These are phyloP conservation scores for Elaphurus davidianus DNA, from an alignment of 2,113 vertebrate genomes.

Conservation along the genomic window DNA sequence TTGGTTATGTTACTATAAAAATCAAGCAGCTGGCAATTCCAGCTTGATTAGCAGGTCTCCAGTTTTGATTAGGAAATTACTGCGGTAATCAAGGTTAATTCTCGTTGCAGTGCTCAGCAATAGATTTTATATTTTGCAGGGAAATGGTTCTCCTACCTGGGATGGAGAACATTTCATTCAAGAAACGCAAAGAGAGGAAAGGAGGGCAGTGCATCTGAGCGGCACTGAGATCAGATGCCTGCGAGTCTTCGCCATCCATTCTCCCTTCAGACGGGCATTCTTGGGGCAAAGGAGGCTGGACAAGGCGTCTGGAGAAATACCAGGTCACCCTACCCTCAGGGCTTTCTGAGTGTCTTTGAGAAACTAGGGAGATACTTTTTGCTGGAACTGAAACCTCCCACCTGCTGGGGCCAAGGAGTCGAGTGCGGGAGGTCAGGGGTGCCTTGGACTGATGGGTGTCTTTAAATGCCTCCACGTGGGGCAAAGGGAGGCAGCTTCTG, in stretches of 20 bases:
- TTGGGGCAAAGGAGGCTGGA: not conserved
- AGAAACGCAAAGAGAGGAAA: conserved; percentile 59
- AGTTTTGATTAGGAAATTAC: conserved; percentile 90
- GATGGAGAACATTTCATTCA: conserved; percentile 71
- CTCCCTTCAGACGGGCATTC: not conserved
- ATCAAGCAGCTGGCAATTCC: conserved; percentile 87
- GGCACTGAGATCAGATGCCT: not conserved
- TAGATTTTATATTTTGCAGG: conserved; percentile 79
- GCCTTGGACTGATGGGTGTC: not conserved
- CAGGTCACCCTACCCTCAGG: fast-evolving
- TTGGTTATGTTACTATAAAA: conserved; percentile 87
- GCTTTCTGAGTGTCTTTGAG: not conserved
- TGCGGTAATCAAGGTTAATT: conserved; percentile 89
- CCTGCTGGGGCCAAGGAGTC: not conserved
- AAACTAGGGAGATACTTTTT: not conserved
- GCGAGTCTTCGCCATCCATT: not conserved
- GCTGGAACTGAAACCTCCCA: not conserved
- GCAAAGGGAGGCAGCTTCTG: not conserved
- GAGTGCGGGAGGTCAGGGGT: not conserved
- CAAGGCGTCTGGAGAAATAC: not conserved
- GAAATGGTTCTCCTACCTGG: conserved; percentile 77
- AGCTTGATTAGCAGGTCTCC: conserved; percentile 89
- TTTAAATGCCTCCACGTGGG: not conserved
- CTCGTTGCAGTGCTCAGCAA: conserved; percentile 78
- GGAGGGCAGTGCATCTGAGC: not conserved